Evolutionary conservation across 1,140 invertebrate species (phyloP).

Genomic region (Sinella curviseta): DNA sequence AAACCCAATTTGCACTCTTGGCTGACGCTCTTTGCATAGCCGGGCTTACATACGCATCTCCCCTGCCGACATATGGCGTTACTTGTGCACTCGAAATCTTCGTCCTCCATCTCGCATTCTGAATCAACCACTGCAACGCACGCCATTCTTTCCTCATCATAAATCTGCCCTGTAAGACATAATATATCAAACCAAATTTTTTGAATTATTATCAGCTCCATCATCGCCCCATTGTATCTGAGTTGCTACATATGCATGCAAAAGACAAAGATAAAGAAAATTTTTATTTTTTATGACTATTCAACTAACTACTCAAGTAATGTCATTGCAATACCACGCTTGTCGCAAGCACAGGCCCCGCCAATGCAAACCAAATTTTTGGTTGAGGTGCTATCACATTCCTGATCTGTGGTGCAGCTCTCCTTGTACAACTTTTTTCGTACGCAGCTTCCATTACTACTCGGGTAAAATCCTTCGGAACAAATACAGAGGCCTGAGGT

Average conservation of each 20-base stretch:
- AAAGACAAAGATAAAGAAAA: neutral
- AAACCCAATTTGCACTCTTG: neutral
- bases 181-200: no score
- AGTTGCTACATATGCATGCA: neutral
- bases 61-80: conserved; percentile 6
- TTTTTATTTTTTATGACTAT: neutral
- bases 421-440: conserved; percentile 29
- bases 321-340: neutral
- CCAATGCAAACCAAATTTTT: neutral
- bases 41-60: neutral
- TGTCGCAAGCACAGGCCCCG: neutral
- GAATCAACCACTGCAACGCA: conserved; percentile 1
- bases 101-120: conserved; percentile 1
- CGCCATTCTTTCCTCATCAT: neutral
- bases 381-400: neutral
- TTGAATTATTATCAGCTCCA: no score
- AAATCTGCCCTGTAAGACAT: neutral
- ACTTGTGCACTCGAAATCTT: neutral
- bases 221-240: no score
- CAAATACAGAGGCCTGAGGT: conserved; percentile 27
- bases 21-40: neutral
- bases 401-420: conserved; percentile 9
- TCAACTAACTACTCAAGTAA: neutral
- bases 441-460: neutral
- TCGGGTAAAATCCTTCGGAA: conserved; percentile 29